Evolutionary conservation across 2,113 vertebrate genomes (phyloP), one percentile per base, ranked within the genome.

Genomic region (Amphiprion ocellaris): DNA sequence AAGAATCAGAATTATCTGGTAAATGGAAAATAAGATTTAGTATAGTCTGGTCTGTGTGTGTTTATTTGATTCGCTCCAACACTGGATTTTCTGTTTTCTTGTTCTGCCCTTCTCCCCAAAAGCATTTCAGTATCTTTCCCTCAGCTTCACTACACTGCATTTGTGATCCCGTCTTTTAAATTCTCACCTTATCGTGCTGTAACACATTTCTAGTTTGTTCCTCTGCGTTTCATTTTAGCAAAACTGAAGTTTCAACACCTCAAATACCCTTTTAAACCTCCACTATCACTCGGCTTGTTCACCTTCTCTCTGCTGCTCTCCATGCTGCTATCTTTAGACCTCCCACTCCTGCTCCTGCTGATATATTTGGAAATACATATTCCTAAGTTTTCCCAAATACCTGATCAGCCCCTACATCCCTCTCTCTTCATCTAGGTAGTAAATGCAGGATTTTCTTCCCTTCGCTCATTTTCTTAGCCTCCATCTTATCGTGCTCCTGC

Each of bases 331-430:
- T 85, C 63, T 77, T 82, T 77, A 84, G 81, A 81, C 58, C 37
- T 53, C 11, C 61, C 74, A 78, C 83, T 80, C 82, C 74, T 73
- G 26, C 88, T 79, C 62, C 77, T 58, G 90, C 90, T 87, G 88
- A 90, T 90, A 76, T 74, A 80, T 56, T 81, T 83, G 72, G 65
- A 78, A 91, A 75, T 58, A 84, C 61, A 83, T 58, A 33, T 83
- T 77, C 11, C 74, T 53, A 50, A 53, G 30, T 80, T 66, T 72
- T 62, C 39, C 59, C 11, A 14, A 60, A 46, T 17, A 58, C 62
- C n/a, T n/a, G 6, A 72, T 74, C 64, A 19, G 2, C 60, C n/a
- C 33, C 33, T 7, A 9, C 5, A 15, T 37, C 54, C 12, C 9
- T 58, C 11, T n/a, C 47, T 1, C 15, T 1, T 60, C 14, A 14